Evolutionary conservation across 2,888 invertebrate genomes (phyloP).

Genomic region (Oscheius sp.): DNA sequence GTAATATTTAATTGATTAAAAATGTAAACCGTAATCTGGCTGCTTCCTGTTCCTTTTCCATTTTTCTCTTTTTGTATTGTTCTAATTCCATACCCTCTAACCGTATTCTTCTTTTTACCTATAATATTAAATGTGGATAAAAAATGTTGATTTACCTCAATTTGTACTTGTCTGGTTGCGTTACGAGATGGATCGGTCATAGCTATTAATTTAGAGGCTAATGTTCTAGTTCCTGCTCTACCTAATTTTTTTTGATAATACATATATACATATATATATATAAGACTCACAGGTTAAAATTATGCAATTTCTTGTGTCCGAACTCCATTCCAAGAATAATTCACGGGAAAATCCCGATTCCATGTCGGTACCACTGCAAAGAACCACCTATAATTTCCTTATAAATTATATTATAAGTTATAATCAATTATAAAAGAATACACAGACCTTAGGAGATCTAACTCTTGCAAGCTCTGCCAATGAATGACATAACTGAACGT

Average conservation of each 20-base stretch:
- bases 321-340: slow-evolving; percentile 92
- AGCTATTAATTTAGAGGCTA: slow-evolving; percentile 76
- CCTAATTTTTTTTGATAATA: no score
- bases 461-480: slow-evolving; percentile 86
- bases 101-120: slow-evolving; percentile 38
- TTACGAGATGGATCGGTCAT: slow-evolving; percentile 53
- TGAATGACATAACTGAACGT: slow-evolving; percentile 92
- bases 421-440: no score
- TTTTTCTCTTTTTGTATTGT: slow-evolving; percentile 75
- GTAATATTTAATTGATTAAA: neutral
- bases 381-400: slow-evolving; percentile 78
- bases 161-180: slow-evolving; percentile 27
- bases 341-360: slow-evolving; percentile 95
- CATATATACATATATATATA: neutral
- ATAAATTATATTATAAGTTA: neutral
- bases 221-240: slow-evolving; percentile 79
- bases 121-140: neutral
- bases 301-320: slow-evolving; percentile 90
- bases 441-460: slow-evolving; percentile 86
- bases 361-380: slow-evolving; percentile 93
- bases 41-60: slow-evolving; percentile 75
- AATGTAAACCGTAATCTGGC: slow-evolving; percentile 44
- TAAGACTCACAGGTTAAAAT: slow-evolving; percentile 82
- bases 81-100: slow-evolving; percentile 77
- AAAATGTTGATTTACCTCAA: slow-evolving; percentile 31